Evolutionary conservation across 2,113 vertebrate species (phyloP), one percentile per base, ranked within the genome.

Genomic region (Dendropsophus ebraccatus): DNA sequence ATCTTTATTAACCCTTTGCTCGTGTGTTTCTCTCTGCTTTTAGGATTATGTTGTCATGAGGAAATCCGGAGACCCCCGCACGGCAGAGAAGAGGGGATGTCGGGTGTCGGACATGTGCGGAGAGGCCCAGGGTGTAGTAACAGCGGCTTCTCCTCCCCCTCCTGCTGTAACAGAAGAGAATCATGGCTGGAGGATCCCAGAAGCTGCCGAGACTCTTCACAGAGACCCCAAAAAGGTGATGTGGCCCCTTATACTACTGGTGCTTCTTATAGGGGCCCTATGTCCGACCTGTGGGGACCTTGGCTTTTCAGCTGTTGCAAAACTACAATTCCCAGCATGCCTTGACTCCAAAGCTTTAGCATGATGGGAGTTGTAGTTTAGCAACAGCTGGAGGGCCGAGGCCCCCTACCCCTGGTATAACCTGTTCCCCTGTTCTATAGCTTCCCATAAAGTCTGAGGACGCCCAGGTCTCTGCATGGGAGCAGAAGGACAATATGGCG

Each of bases 1-100:
- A 28, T 67, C n/a, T 19, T 5, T 5, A 11, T 65, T 25, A 65
- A 28, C n/a, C n/a, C n/a, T 13, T 65, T 65, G n/a, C n/a, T 25
- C 47, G 5, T 54, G 2, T 54, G 6, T 32, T 14, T 50, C 6
- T 47, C 58, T 62, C 58, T 81, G 2, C 17, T 7, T 52, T 32
- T 74, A 83, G 82, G 82, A 83, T 56, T 83, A 41, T 28, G 16
- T 74, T 17, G 82, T 83, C 0, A 52, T 83, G 69, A 83, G 69
- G 11, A 83, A 58, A 52, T 56, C 67, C 3, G 21, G 21, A 6
- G 49, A 83, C 5, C 67, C 1, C 30, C 28, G 35, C 13, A 17
- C 32, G 0, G 21, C 60, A n/a, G 81, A 83, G 41, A 14, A 49
- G 28, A 52, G 45, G 2, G 62, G 1, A 19, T 21, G 30, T 4